Evolutionary conservation across 2,797 vertebrate species (phyloP).

Genomic region (Bucorvus abyssinicus): DNA sequence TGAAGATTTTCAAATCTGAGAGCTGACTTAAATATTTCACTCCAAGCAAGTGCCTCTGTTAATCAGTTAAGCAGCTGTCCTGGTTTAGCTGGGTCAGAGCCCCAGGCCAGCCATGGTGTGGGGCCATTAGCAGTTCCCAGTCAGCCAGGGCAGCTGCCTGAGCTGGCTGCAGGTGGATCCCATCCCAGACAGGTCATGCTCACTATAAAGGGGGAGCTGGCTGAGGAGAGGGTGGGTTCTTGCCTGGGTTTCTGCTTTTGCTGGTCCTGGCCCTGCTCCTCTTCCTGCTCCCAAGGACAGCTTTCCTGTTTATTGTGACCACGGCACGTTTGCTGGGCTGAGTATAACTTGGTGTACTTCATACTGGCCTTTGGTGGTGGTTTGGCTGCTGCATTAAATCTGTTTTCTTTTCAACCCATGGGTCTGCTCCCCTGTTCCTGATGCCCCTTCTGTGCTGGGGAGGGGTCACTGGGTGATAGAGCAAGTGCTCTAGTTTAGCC

Average conservation of each 20-base stretch:
- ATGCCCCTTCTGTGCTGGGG: background rate
- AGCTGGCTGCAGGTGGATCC: background rate
- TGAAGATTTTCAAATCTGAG: background rate
- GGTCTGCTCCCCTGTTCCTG: background rate
- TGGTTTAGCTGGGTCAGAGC: background rate
- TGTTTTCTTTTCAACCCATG: background rate
- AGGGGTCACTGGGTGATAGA: background rate
- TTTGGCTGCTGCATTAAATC: background rate
- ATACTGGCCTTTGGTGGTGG: background rate
- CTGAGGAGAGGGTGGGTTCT: background rate
- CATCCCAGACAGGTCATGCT: background rate
- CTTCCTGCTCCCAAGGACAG: no score
- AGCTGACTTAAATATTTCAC: background rate
- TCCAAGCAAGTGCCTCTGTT: background rate
- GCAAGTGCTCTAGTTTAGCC: background rate
- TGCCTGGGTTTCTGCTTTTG: background rate
- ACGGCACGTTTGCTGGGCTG: background rate
- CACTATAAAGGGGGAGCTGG: background rate
- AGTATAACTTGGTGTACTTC: background rate
- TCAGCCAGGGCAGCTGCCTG: background rate
- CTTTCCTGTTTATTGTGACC: background rate
- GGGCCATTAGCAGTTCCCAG: background rate
- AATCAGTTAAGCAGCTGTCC: background rate
- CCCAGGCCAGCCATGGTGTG: background rate
- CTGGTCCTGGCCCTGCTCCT: background rate